A percentile compares a stretch with the other conserved stretches of the same genome.
Evolutionary conservation across 2,113 vertebrate genomes (phyloP).

Genomic region (Bombycilla garrulus): DNA sequence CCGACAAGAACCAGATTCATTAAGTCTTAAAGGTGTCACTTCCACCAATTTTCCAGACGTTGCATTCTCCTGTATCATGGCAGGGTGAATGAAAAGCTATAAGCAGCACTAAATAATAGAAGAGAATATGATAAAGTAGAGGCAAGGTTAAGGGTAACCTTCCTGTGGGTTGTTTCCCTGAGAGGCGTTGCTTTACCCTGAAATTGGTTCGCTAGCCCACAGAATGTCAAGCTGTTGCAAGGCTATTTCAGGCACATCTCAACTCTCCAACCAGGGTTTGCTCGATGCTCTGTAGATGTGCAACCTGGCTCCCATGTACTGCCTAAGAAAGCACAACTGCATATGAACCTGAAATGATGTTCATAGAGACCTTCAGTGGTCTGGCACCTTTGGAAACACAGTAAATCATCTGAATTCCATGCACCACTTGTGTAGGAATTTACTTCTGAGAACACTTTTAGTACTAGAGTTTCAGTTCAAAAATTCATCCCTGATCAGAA

Average conservation of each 20-base stretch:
- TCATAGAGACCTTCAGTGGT: background rate
- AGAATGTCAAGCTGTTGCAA: background rate
- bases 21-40: background rate
- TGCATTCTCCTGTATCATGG: background rate
- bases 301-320: accelerated
- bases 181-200: background rate
- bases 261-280: background rate
- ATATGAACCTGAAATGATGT: background rate
- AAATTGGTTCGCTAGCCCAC: background rate
- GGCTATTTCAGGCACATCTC: background rate
- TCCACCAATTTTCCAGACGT: background rate
- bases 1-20: background rate
- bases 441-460: background rate
- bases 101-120: background rate
- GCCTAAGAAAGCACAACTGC: background rate
- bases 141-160: background rate
- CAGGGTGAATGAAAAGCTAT: background rate
- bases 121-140: background rate
- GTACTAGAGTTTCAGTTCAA: background rate
- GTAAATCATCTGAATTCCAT: background rate
- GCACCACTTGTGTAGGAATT: background rate
- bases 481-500: background rate
- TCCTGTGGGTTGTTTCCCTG: background rate
- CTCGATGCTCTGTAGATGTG: accelerated
- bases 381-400: background rate